Evolutionary conservation across 2,888 invertebrate species (phyloP).

Genomic region (Macaria notata): DNA sequence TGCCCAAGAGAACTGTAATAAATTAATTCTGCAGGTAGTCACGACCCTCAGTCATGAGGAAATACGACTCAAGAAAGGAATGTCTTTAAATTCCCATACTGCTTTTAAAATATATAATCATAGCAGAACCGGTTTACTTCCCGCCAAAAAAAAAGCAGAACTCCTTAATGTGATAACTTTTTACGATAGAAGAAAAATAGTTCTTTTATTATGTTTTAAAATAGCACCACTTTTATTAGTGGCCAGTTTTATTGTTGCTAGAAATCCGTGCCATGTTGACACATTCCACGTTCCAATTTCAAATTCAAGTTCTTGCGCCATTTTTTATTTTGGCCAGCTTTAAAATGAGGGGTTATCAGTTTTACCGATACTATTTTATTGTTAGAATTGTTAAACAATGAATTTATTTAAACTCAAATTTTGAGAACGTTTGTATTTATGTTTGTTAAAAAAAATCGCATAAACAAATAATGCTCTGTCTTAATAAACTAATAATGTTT

Average conservation of each 20-base stretch:
- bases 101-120: conserved; percentile 5
- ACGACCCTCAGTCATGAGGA: no score
- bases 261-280: conserved; percentile 20
- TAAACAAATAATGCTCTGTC: no score
- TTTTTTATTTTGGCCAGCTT: conserved; percentile 11
- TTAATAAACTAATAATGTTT: no score
- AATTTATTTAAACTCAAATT: no score
- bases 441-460: no score
- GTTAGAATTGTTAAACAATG: no score
- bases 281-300: conserved; percentile 22
- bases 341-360: no score
- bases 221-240: conserved; percentile 42
- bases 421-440: no score
- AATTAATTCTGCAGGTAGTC: no score
- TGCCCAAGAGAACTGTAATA: no score
- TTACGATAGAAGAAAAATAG: conserved; percentile 29
- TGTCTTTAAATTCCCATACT: neutral
- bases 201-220: conserved; percentile 26
- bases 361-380: no score
- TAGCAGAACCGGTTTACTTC: conserved; percentile 16
- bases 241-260: conserved; percentile 39
- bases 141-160: conserved; percentile 27
- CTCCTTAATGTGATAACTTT: conserved; percentile 26
- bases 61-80: no score
- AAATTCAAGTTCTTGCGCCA: conserved; percentile 23